A percentile compares a stretch with the other conserved stretches of the same genome.
phyloP scores from a whole-genome alignment of 2,113 vertebrate species.

The Sphaerodactylus townsendi region DNA sequence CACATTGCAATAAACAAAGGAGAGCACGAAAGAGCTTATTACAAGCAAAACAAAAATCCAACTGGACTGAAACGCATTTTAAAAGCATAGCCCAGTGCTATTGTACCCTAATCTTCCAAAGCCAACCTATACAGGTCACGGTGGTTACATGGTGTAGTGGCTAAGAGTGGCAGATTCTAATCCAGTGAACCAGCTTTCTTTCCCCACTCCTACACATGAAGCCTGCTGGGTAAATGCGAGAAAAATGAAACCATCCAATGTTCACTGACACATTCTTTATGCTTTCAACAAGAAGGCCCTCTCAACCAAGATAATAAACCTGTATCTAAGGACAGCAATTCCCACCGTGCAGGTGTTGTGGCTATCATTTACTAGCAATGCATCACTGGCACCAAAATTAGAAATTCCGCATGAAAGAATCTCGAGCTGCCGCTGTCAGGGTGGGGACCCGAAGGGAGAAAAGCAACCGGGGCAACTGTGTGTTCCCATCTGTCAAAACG shows the following conservation, averaged over 20 bases:
- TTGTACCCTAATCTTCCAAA: not conserved
- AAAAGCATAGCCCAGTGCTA: not conserved
- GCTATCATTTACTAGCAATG: not conserved
- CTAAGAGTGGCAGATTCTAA: no score
- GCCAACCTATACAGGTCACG: not conserved
- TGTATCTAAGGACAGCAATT: not conserved
- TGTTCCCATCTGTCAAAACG: not conserved
- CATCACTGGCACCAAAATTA: not conserved
- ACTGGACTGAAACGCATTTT: not conserved
- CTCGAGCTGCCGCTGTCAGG: not conserved
- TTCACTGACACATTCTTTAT: not conserved
- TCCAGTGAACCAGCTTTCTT: no score
- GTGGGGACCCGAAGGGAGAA: not conserved
- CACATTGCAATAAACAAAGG: not conserved
- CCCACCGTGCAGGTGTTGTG: not conserved
- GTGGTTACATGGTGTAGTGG: no score
- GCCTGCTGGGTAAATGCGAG: not conserved
- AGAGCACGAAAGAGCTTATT: not conserved
- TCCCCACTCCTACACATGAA: no score
- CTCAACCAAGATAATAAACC: not conserved
- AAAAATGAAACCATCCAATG: not conserved
- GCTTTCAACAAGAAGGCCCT: not conserved
- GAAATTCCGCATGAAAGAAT: not conserved
- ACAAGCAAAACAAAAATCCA: not conserved
- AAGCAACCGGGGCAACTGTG: not conserved